Evolutionary conservation across 1,140 invertebrate species (phyloP), one percentile per base, ranked within the genome.

Genomic region (Frieseomelitta varia): DNA sequence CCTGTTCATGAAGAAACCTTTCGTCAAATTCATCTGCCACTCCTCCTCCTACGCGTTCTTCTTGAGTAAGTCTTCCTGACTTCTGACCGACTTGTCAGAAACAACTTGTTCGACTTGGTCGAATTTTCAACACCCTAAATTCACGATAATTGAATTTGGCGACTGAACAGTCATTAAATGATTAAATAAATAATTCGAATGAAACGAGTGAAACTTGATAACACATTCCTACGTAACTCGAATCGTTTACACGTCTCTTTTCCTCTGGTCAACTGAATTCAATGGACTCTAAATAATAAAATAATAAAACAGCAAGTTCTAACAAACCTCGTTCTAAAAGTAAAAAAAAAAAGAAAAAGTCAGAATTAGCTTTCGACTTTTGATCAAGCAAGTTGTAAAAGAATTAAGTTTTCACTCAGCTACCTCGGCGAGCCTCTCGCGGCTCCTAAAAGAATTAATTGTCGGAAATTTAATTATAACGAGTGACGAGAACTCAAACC

Each of bases 21-120:
- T 99, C 93, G 98, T 99, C 90, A 99, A 99, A 93, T 99, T 99
- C 93, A 98, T 99, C 87, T 97, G 97, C 91, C 98, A 99, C 92
- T 98, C 98, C 11, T 96, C 97, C 8, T 98, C 98, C 3, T 99
- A 99, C 93, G 97, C 97, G 85, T 96, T 98, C 87, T 99, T 99
- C 94, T 95, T 99, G n/a, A 96, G 97, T 98, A 95, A 96, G 97
- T 17, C 6, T 95, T 8, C 30, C 21, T 15, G 34, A 15, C 15
- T 95, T 12, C 47, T 24, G 14, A 56, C 53, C 17, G 12, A 39
- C n/a, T 1, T 55, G 2, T 12, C 12, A 8, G 30, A 24, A 69
- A 39, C 2, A 39, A 39, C 34, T 30, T 2, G 2, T 30, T 30
- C 2, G 30, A 30, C 30, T 30, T 39, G 34, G 34, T 39, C 2